Conservation (phyloP, 2,888 invertebrate genomes). For the Masnerella sp. region DNA sequence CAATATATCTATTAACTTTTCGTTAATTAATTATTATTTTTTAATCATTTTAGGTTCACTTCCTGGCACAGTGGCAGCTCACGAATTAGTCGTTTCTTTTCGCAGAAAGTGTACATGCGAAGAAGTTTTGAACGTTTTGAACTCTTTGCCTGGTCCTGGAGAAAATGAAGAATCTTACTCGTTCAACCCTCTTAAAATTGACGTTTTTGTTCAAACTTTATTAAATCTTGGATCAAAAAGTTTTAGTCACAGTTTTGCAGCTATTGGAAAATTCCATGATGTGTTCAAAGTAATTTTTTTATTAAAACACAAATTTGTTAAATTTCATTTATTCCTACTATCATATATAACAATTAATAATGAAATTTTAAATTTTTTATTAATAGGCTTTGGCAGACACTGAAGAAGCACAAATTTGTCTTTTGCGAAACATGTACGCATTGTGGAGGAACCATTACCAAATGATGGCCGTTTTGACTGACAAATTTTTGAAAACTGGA, state of each 20-base stretch:
- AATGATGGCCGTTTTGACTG: slow-evolving; percentile 97
- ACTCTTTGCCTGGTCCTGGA: slow-evolving; percentile 90
- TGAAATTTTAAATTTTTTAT: neutral
- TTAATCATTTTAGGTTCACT: slow-evolving; percentile 80
- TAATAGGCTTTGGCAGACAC: slow-evolving; percentile 90
- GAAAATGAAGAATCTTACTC: slow-evolving; percentile 85
- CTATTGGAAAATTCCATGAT: slow-evolving; percentile 97
- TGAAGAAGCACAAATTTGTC: slow-evolving; percentile 96
- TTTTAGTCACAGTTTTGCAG: slow-evolving; percentile 98
- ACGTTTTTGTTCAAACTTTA: slow-evolving; percentile 97
- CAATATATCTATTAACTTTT: too few species aligned
- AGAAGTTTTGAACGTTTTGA: slow-evolving; percentile 91
- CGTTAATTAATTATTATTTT: neutral
- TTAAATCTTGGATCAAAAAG: slow-evolving; percentile 97
- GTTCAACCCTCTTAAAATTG: slow-evolving; percentile 95
- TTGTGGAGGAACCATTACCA: slow-evolving; percentile 98
- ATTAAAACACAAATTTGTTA: neutral
- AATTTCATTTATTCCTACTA: slow-evolving; percentile 2
- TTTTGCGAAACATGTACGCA: slow-evolving; percentile 94
- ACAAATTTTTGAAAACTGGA: slow-evolving; percentile 98
- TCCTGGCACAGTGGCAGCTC: slow-evolving; percentile 90
- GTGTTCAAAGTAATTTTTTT: slow-evolving; percentile 88
- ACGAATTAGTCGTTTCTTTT: slow-evolving; percentile 91
- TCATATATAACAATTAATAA: neutral
- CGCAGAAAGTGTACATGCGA: slow-evolving; percentile 94